Conservation (phyloP, 2,888 invertebrate species). For the Drosophila formosana region DNA sequence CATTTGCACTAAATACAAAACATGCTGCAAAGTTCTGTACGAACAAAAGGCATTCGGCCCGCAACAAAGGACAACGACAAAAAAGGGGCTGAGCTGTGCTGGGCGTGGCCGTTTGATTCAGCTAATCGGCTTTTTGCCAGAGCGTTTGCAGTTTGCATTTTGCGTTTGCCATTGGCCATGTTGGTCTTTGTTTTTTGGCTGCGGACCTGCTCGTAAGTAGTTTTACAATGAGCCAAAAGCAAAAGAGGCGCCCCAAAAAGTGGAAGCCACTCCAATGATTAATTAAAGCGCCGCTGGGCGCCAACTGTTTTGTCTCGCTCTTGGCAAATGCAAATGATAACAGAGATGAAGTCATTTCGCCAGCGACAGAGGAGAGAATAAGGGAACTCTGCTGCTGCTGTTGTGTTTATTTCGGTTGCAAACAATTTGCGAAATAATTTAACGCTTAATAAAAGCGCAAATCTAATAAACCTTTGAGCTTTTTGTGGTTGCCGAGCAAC, state of each 20-base stretch:
- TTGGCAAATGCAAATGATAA: constrained; percentile 75
- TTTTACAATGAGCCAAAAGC: constrained; percentile 48
- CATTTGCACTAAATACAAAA: constrained; percentile 26
- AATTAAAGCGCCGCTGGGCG: constrained; percentile 75
- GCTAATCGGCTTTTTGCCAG: constrained; percentile 72
- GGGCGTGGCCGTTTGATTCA: constrained; percentile 64
- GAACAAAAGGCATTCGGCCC: constrained; percentile 51
- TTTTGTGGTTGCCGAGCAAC: constrained; percentile 68
- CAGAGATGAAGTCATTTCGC: constrained; percentile 66
- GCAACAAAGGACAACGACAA: constrained; percentile 16
- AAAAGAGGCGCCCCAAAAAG: constrained; percentile 20
- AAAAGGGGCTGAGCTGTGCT: constrained; percentile 25
- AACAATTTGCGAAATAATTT: constrained; percentile 80
- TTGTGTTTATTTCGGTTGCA: constrained; percentile 69
- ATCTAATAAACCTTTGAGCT: constrained; percentile 81
- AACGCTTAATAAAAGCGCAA: constrained; percentile 79
- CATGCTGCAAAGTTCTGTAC: constrained; percentile 45
- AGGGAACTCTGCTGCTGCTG: constrained; percentile 13
- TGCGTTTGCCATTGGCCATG: constrained; percentile 39
- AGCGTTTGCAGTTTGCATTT: constrained; percentile 36
- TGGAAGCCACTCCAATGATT: constrained; percentile 71
- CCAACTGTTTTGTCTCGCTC: constrained; percentile 41
- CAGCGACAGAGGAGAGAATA: not conserved
- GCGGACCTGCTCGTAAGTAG: constrained; percentile 58
- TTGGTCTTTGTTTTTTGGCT: constrained; percentile 29